Evolutionary conservation across 2,113 vertebrate species (phyloP).

Genomic region (Leiothrix lutea): DNA sequence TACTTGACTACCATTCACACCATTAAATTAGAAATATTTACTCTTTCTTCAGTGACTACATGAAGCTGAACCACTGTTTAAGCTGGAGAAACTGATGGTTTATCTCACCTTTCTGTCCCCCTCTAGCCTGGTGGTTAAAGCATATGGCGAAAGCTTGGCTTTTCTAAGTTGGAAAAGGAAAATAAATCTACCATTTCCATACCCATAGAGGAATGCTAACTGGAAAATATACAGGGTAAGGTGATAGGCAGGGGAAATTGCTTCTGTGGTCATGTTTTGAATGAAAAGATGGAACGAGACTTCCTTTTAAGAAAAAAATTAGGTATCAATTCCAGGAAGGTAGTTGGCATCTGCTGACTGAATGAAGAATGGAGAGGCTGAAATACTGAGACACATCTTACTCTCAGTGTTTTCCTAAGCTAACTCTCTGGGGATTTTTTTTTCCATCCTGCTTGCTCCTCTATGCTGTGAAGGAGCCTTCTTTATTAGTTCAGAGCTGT

Average conservation of each 20-base stretch:
- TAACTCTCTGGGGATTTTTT: not conserved
- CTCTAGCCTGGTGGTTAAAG: not conserved
- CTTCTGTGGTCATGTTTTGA: not conserved
- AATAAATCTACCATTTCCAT: not conserved
- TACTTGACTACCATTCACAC: not conserved
- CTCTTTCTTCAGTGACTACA: not conserved
- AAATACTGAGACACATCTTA: not conserved
- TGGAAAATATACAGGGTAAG: not conserved
- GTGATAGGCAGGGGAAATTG: not conserved
- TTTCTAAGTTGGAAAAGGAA: not conserved
- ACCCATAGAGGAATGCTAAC: not conserved
- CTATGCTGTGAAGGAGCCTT: not conserved
- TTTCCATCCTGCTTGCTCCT: not conserved
- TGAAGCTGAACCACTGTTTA: not conserved
- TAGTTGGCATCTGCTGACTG: not conserved
- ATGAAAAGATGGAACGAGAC: not conserved
- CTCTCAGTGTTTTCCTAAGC: not conserved
- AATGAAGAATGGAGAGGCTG: not conserved
- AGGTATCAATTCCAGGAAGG: not conserved
- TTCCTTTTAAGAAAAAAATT: not conserved
- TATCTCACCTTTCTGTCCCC: not conserved
- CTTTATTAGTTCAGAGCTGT: not conserved
- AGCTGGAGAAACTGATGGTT: not conserved
- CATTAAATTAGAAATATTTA: not conserved
- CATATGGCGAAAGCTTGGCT: not conserved